A percentile compares a stretch with the other conserved stretches of the same genome.
Conservation (phyloP, 1,140 invertebrate species). For the Spodoptera frugiperda region DNA sequence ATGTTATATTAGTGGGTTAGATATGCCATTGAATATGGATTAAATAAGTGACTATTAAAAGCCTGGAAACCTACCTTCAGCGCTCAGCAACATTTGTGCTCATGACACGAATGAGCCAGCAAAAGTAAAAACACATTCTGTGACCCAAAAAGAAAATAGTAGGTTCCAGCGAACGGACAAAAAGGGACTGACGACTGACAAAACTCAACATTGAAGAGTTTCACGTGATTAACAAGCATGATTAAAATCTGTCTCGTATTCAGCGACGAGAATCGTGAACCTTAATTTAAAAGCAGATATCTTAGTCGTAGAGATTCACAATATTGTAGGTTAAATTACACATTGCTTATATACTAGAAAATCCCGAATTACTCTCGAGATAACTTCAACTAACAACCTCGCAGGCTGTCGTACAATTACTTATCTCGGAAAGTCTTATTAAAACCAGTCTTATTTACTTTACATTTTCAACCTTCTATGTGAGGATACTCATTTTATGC, state of each 20-base stretch:
- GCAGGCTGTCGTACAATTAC: slow-evolving; percentile 32
- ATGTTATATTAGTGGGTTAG: too few relatives aligned
- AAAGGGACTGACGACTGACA: neutral
- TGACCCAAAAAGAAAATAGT: too few relatives aligned
- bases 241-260: slow-evolving; percentile 24
- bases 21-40: too few relatives aligned
- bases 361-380: neutral
- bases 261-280: slow-evolving; percentile 1
- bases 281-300: neutral
- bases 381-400: slow-evolving; percentile 22
- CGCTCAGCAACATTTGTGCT: too few relatives aligned
- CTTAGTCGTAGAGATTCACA: slow-evolving; percentile 15
- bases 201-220: neutral
- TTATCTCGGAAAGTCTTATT: slow-evolving; percentile 37
- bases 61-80: too few relatives aligned
- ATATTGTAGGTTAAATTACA: slow-evolving; percentile 16
- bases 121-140: too few relatives aligned
- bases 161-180: neutral
- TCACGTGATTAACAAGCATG: neutral
- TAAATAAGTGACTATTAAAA: too few relatives aligned
- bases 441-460: slow-evolving; percentile 41
- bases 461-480: slow-evolving; percentile 41
- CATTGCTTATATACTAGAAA: slow-evolving; percentile 26
- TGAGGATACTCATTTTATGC: slow-evolving; percentile 70
- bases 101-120: too few relatives aligned